Evolutionary conservation across 2,113 vertebrate genomes (phyloP).

Genomic region (Rhizomys pruinosus): DNA sequence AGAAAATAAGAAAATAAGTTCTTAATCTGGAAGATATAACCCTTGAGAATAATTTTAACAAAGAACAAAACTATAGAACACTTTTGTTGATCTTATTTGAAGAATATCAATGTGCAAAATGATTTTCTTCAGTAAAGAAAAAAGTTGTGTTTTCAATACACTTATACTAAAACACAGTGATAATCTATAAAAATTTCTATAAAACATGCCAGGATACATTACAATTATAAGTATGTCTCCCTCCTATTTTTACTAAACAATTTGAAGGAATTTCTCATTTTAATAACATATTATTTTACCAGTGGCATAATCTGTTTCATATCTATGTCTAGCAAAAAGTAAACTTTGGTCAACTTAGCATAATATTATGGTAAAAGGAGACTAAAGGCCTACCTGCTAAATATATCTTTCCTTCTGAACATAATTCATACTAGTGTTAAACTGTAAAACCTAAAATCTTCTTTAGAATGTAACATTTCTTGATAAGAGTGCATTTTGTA

Average conservation of each 20-base stretch:
- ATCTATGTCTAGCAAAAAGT: conserved; percentile 49
- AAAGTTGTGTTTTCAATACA: conserved; percentile 34
- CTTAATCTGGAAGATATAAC: background rate
- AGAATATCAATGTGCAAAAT: conserved; percentile 20
- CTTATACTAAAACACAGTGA: conserved; percentile 5
- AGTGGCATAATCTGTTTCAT: conserved; percentile 66
- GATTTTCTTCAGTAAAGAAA: conserved; percentile 19
- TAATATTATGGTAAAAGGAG: conserved; percentile 67
- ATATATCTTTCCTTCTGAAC: conserved; percentile 35
- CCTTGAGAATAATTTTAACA: background rate
- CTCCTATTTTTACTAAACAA: conserved; percentile 49
- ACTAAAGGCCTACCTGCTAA: conserved; percentile 61
- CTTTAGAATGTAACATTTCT: background rate
- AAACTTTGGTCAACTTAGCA: conserved; percentile 54
- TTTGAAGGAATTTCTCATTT: conserved; percentile 58
- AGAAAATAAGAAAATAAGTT: background rate
- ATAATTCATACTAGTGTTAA: conserved; percentile 31
- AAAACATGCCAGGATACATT: conserved; percentile 31
- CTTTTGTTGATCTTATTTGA: background rate
- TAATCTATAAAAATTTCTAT: conserved; percentile 22
- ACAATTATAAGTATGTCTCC: conserved; percentile 11
- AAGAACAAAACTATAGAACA: background rate
- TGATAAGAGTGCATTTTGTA: background rate
- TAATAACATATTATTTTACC: conserved; percentile 62
- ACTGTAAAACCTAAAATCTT: conserved; percentile 14